Conservation (phyloP, 2,888 invertebrate genomes). For the Agonopterix arenella region DNA sequence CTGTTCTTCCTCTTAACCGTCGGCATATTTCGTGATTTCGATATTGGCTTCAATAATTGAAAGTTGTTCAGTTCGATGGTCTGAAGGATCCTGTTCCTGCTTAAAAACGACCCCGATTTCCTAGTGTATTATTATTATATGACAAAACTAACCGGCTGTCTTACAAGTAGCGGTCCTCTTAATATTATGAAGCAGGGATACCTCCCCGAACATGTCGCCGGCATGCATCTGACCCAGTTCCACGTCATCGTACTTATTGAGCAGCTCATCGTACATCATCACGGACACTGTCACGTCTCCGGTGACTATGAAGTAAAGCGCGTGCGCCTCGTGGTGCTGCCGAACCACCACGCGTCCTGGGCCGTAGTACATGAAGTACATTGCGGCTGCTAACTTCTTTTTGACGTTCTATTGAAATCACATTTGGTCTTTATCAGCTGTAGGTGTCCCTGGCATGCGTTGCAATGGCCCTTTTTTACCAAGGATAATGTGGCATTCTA, state of each 20-base stretch:
- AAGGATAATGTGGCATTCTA: too few species aligned
- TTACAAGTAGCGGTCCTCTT: constrained; percentile 78
- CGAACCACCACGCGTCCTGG: constrained; percentile 78
- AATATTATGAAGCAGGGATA: constrained; percentile 78
- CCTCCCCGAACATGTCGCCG: constrained; percentile 82
- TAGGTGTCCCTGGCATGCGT: too few species aligned
- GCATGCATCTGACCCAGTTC: constrained; percentile 70
- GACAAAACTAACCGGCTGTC: constrained; percentile 61
- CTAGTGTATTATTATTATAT: not conserved
- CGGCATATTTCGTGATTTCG: too few species aligned
- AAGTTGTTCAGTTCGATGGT: too few species aligned
- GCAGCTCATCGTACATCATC: constrained; percentile 65
- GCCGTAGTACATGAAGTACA: constrained; percentile 78
- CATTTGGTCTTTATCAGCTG: too few species aligned
- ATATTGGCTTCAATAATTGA: too few species aligned
- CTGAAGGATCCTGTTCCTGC: too few species aligned
- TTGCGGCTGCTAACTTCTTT: constrained; percentile 76
- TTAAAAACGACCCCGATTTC: not conserved
- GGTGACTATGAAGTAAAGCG: constrained; percentile 80
- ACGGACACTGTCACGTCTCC: constrained; percentile 75
- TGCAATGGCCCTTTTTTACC: too few species aligned
- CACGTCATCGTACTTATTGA: constrained; percentile 56
- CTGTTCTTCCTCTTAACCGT: too few species aligned
- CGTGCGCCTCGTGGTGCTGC: constrained; percentile 76
- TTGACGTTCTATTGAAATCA: constrained; percentile 70